Percentiles rank a stretch among this genome's conserved stretches.
These are phyloP conservation scores for Pituophis catenifer DNA, from an alignment of 2,113 vertebrate species.

Conservation along the genomic window DNA sequence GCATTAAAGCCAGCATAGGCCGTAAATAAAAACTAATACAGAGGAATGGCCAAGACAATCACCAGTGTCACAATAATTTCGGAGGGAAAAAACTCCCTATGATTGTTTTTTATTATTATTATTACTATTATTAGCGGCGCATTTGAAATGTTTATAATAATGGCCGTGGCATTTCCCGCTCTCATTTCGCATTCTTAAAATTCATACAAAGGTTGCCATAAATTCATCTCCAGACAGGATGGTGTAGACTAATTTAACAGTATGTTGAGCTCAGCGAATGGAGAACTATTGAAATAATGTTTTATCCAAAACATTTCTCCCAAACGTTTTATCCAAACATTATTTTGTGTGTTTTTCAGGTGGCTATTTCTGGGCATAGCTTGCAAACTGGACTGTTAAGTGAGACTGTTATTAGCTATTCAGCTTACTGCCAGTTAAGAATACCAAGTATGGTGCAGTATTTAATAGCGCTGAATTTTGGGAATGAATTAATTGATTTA, in stretches of 20 bases:
- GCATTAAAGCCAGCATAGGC: neutral
- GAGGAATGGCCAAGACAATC: neutral
- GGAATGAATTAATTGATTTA: neutral
- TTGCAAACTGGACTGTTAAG: neutral
- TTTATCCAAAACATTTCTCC: neutral
- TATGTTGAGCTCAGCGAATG: fast-evolving
- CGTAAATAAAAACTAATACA: constrained; percentile 43
- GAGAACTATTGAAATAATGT: neutral
- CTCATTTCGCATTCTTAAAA: neutral
- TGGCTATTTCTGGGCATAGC: neutral
- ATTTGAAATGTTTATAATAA: constrained; percentile 19
- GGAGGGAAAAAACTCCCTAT: neutral
- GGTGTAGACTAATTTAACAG: neutral
- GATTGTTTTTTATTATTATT: constrained; percentile 30
- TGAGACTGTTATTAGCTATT: neutral
- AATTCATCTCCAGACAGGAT: neutral
- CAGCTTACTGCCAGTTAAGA: neutral
- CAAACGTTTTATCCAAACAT: too few species aligned
- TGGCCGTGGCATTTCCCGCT: neutral
- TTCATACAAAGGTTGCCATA: neutral
- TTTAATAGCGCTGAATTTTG: neutral
- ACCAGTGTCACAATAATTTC: constrained; percentile 9
- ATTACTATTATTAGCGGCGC: constrained; percentile 7
- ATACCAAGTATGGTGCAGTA: neutral
- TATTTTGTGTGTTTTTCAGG: neutral